phyloP scores from a whole-genome alignment of 2,113 vertebrate species.

The Thunnus thynnus region DNA sequence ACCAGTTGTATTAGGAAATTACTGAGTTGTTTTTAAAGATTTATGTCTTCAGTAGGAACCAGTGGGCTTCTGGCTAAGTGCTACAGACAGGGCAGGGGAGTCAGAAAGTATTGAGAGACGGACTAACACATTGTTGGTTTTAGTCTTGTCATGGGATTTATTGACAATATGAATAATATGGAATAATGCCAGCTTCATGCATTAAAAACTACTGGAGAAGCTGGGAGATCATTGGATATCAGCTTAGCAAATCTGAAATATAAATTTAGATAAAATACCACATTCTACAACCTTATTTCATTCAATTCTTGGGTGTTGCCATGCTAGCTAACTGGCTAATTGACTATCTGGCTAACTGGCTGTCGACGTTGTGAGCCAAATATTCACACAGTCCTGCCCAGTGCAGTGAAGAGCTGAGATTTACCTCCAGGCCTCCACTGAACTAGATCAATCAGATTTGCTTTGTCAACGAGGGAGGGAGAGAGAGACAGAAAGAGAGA shows the following conservation, averaged over 20 bases:
- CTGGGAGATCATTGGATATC: neutral
- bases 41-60: no score
- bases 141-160: no score
- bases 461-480: constrained; percentile 64
- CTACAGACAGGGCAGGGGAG: no score
- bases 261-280: neutral
- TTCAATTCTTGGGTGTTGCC: neutral
- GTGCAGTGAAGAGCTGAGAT: constrained; percentile 26
- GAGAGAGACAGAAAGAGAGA: neutral
- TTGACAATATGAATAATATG: no score
- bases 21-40: no score
- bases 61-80: no score
- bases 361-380: constrained; percentile 46
- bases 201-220: neutral
- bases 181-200: neutral
- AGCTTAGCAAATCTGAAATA: neutral
- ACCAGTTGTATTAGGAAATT: no score
- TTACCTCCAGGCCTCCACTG: constrained; percentile 68
- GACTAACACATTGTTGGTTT: no score
- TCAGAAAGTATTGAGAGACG: no score
- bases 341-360: neutral
- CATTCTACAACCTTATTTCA: neutral
- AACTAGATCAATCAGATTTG: constrained; percentile 82
- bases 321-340: constrained; percentile 22
- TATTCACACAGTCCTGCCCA: constrained; percentile 7